Evolutionary conservation across 2,888 invertebrate species (phyloP).

Genomic region (Acheta domesticus): DNA sequence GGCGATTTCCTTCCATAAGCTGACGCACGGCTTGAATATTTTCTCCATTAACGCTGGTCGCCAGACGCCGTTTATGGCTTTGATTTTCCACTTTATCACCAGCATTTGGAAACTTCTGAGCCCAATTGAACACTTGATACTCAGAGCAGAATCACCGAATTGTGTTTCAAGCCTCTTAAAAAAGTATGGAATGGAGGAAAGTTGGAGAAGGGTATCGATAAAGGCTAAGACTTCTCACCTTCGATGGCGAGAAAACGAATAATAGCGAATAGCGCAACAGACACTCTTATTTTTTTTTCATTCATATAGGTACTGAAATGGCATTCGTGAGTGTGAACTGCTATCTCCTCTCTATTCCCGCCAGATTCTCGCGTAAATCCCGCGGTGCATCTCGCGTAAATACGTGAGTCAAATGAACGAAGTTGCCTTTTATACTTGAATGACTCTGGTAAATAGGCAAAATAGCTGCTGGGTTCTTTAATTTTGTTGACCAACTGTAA

Average conservation of each 20-base stretch:
- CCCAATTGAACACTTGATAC: neutral
- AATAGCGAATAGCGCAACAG: neutral
- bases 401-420: too few species aligned
- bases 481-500: too few species aligned
- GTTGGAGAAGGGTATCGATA: neutral
- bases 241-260: neutral
- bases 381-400: too few species aligned
- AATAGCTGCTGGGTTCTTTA: too few species aligned
- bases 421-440: too few species aligned
- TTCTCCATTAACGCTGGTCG: neutral
- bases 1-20: neutral
- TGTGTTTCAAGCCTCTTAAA: neutral
- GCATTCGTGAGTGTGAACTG: too few species aligned
- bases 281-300: neutral
- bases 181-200: neutral
- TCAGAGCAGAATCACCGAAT: neutral
- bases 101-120: neutral
- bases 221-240: neutral
- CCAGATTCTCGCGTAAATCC: too few species aligned
- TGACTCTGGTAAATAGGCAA: too few species aligned
- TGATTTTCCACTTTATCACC: neutral
- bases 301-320: neutral
- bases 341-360: too few species aligned
- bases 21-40: neutral
- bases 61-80: neutral